Percentiles rank a stretch among this genome's conserved stretches.
These are phyloP conservation scores for Norana najaformis DNA, from an alignment of 2,888 invertebrate species.

Conservation along the genomic window DNA sequence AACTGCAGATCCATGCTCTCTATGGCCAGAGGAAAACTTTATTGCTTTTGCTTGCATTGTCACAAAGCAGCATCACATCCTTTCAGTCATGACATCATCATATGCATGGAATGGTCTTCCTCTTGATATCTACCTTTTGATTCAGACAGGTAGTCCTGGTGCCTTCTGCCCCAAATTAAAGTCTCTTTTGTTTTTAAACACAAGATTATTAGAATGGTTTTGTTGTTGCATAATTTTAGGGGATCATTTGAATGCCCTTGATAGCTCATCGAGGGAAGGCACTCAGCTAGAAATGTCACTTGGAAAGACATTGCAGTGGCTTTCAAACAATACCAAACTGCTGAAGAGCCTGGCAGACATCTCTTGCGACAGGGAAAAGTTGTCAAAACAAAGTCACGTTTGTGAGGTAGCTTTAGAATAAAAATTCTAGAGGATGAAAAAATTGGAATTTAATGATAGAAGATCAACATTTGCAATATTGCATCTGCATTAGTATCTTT, in stretches of 20 bases:
- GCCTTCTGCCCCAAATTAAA: neutral
- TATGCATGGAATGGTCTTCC: neutral
- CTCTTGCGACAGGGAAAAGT: conserved; percentile 23
- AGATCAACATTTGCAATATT: neutral
- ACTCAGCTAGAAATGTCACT: neutral
- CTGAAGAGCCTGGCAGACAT: conserved; percentile 18
- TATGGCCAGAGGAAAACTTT: neutral
- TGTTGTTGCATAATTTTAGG: neutral
- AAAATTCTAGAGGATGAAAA: neutral
- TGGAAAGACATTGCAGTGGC: conserved; percentile 15
- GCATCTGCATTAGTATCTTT: too few relatives aligned
- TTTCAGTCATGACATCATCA: neutral
- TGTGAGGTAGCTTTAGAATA: conserved; percentile 26
- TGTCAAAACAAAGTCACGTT: conserved; percentile 16
- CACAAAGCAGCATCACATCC: neutral
- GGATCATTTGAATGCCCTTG: neutral
- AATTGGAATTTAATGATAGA: too few relatives aligned
- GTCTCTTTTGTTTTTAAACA: neutral
- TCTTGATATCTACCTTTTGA: neutral
- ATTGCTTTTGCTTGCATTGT: neutral
- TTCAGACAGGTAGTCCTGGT: neutral
- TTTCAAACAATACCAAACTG: neutral
- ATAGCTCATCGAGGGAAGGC: neutral
- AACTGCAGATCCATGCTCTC: neutral
- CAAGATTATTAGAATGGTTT: neutral